Evolutionary conservation across 53 echinoderm and acorn worm species (phyloP).

Genomic region (Arbacia lixula): DNA sequence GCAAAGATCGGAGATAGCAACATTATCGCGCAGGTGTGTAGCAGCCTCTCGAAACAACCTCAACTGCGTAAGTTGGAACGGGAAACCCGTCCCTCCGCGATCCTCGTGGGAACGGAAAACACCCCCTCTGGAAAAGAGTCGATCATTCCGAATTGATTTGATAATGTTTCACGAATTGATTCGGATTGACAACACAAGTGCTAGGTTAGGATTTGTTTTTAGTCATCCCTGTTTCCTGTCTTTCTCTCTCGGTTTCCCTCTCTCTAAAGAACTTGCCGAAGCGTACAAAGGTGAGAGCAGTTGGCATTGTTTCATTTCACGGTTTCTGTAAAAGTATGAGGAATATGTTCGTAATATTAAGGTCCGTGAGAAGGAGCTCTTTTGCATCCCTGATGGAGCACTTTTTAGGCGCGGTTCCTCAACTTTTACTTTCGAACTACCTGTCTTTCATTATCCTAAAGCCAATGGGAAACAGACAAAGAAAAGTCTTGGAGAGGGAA

Average conservation of each 20-base stretch:
- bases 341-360: constrained; percentile 10
- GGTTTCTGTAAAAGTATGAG: constrained; percentile 23
- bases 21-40: constrained; percentile 16
- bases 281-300: no score
- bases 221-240: constrained; percentile 6
- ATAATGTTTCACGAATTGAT: constrained; percentile 21
- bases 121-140: constrained; percentile 19
- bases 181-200: constrained; percentile 50
- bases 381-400: not conserved
- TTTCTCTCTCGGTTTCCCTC: constrained; percentile 42
- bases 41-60: not conserved
- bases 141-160: constrained; percentile 50
- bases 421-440: constrained; percentile 47
- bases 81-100: not conserved
- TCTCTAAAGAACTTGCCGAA: no score
- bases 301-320: no score
- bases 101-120: not conserved
- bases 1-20: no score
- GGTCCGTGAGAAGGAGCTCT: not conserved
- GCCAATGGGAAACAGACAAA: no score
- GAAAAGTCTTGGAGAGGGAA: no score
- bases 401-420: constrained; percentile 18
- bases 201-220: constrained; percentile 39
- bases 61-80: constrained; percentile 23
- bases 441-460: no score